Percentiles rank a stretch among this genome's conserved stretches.
Evolutionary conservation across 2,113 vertebrate species (phyloP).

Genomic region (Mus pahari): DNA sequence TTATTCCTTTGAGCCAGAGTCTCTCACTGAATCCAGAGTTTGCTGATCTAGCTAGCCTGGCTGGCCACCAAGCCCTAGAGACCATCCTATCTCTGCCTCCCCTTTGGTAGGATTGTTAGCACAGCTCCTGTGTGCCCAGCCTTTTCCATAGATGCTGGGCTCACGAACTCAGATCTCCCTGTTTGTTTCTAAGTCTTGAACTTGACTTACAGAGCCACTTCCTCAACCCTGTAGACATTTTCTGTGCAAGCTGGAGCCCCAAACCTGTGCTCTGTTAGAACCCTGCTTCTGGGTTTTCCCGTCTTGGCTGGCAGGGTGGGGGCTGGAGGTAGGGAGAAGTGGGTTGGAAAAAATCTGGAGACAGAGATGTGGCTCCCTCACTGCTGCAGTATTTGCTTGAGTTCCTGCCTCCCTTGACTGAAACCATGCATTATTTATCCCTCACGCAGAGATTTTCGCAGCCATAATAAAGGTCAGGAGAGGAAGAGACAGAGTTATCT

Average conservation of each 20-base stretch:
- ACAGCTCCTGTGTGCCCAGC: neutral
- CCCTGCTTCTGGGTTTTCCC: neutral
- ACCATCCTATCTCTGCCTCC: too few species aligned
- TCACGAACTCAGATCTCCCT: neutral
- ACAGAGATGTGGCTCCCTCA: neutral
- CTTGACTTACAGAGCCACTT: neutral
- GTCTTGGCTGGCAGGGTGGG: neutral
- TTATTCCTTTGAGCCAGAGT: neutral
- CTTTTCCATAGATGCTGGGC: neutral
- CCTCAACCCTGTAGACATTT: neutral
- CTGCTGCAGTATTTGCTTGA: neutral
- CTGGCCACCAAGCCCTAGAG: neutral
- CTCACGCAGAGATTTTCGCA: constrained; percentile 56
- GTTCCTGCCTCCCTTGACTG: constrained; percentile 52
- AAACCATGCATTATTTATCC: constrained; percentile 73
- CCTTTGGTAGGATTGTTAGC: neutral
- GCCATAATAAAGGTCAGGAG: constrained; percentile 69
- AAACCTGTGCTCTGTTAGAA: neutral
- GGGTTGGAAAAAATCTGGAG: neutral
- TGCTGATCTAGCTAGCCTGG: neutral
- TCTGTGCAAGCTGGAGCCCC: neutral
- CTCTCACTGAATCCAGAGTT: neutral
- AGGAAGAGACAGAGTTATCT: constrained; percentile 48
- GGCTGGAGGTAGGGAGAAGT: neutral
- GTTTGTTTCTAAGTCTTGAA: neutral